Percentiles rank a stretch among this genome's conserved stretches.
Evolutionary conservation across 1,140 invertebrate genomes (phyloP).

Genomic region (Drosophila kepulauana): DNA sequence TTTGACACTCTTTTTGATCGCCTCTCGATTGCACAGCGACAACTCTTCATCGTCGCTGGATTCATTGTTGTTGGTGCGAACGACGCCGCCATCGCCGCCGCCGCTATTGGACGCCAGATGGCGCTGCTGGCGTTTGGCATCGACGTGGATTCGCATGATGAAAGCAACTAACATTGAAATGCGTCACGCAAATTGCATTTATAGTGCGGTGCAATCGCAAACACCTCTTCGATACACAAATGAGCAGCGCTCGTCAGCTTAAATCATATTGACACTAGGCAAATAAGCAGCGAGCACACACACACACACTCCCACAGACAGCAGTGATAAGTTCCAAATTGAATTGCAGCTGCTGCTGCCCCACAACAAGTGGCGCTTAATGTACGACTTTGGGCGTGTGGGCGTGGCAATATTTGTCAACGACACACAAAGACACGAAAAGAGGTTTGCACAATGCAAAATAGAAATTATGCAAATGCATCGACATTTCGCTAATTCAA

Average conservation of each 20-base stretch:
- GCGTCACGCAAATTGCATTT: slow-evolving; percentile 42
- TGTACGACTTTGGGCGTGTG: slow-evolving; percentile 12
- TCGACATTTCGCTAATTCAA: slow-evolving; percentile 17
- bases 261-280: slow-evolving; percentile 72
- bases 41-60: slow-evolving; percentile 35
- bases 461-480: slow-evolving; percentile 29
- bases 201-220: slow-evolving; percentile 37
- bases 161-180: slow-evolving; percentile 36
- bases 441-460: background rate
- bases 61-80: slow-evolving; percentile 13
- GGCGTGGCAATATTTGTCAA: slow-evolving; percentile 33
- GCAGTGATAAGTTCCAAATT: slow-evolving; percentile 64
- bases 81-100: background rate
- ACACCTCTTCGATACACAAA: slow-evolving; percentile 38
- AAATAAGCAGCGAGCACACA: slow-evolving; percentile 35
- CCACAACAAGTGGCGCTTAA: slow-evolving; percentile 38
- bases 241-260: slow-evolving; percentile 50
- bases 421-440: background rate
- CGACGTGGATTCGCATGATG: slow-evolving; percentile 50
- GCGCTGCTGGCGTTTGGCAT: slow-evolving; percentile 3
- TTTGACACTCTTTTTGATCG: slow-evolving; percentile 63
- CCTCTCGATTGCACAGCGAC: slow-evolving; percentile 57
- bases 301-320: slow-evolving; percentile 5
- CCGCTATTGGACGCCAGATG: background rate
- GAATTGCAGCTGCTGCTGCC: slow-evolving; percentile 47